Evolutionary conservation across 2,797 vertebrate genomes (phyloP), one percentile per base, ranked within the genome.

Genomic region (Myotis vivesi): DNA sequence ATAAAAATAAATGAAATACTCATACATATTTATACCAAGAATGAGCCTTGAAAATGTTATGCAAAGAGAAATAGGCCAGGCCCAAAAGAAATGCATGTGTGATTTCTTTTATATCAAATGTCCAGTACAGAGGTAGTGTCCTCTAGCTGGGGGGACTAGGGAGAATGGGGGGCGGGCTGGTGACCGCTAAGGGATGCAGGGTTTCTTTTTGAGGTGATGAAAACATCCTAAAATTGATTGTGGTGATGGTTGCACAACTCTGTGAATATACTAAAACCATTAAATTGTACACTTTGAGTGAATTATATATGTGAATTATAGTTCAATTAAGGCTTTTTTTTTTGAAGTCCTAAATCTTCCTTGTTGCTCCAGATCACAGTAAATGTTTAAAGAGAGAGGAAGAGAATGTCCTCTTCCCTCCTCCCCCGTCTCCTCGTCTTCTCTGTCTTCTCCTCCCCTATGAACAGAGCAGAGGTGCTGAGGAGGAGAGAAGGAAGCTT

Each of bases 101-200:
- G 44, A 87, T 93, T 79, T 80, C 25, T 87, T 95, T 82, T 53
- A 51, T n/a, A 46, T 33, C 46, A 79, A 77, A 41, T 66, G 57
- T 84, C 15, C 38, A 69, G 59, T 19, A 17, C 8, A 87, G 46
- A 91, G 55, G 12, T 25, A 23, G 20, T 77, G 49, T 25, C n/a
- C 20, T 23, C 75, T 51, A 23, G 19, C 51, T 79, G n/a, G 49
- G 51, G 22, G n/a, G 51, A 25, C 13, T 36, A 9, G 33, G 13
- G 5, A 79, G n/a, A 9, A 79, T 15, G 75, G n/a, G 12, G n/a
- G 7, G 23, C 2, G 2, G 11, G 57, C 10, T 28, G 75, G n/a
- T 33, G 16, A 77, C 75, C 20, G 8, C 49, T 55, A 25, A 36
- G 22, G 51, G 51, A 55, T 36, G 33, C 33, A 79, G 51, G 51